Evolutionary conservation across 2,797 vertebrate genomes (phyloP).

Genomic region (Diceros bicornis): DNA sequence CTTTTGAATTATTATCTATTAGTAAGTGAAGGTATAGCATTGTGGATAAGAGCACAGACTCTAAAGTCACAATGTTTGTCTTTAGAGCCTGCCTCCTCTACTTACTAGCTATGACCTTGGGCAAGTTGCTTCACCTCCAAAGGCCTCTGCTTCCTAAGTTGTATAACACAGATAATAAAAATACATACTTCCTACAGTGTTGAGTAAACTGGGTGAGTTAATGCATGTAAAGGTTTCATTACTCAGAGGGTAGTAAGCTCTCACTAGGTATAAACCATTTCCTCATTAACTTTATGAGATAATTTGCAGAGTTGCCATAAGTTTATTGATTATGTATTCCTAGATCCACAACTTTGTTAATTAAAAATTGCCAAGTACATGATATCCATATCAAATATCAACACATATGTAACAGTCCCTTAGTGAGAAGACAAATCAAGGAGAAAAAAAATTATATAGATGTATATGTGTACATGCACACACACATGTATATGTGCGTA

Average conservation of each 20-base stretch:
- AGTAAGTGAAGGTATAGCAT: neutral
- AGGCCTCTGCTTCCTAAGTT: neutral
- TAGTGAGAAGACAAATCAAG: neutral
- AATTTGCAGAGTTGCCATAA: neutral
- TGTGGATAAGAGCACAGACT: neutral
- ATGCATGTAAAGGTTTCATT: neutral
- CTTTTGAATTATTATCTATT: neutral
- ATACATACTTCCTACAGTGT: neutral
- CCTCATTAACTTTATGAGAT: neutral
- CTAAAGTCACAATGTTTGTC: neutral
- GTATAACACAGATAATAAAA: neutral
- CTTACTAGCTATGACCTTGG: neutral
- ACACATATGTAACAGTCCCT: neutral
- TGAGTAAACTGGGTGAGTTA: neutral
- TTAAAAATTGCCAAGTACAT: neutral
- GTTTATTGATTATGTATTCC: neutral
- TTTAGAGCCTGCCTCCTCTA: neutral
- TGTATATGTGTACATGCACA: neutral
- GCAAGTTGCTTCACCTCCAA: neutral
- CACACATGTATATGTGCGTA: neutral
- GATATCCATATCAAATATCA: neutral
- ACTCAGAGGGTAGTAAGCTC: neutral
- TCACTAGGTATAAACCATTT: neutral
- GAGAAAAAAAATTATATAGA: neutral
- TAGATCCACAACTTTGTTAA: neutral